These are phyloP conservation scores for Venturia canescens DNA, from an alignment of 1,140 invertebrate genomes.

Conservation along the genomic window DNA sequence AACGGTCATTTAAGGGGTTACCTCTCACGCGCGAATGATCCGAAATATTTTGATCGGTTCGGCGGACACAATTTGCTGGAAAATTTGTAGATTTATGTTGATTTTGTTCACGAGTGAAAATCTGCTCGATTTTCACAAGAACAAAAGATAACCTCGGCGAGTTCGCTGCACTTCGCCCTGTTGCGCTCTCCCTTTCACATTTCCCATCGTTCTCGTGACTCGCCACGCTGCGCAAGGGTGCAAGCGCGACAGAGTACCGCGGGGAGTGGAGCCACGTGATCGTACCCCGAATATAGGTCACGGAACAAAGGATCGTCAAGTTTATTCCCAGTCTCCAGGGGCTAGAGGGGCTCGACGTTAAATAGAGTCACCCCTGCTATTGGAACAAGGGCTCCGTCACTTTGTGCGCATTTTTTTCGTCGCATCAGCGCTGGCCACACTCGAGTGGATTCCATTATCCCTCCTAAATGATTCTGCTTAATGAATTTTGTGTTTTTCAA, in stretches of 20 bases:
- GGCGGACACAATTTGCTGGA: too few relatives aligned
- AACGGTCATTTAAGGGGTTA: too few relatives aligned
- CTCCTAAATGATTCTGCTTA: not conserved
- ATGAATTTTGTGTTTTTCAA: not conserved
- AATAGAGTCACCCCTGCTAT: slow-evolving; percentile 27
- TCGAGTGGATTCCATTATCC: slow-evolving; percentile 19
- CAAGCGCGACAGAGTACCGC: not conserved
- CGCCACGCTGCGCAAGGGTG: slow-evolving; percentile 22
- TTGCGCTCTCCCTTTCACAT: slow-evolving; percentile 6
- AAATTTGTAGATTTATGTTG: too few relatives aligned
- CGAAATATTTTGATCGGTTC: too few relatives aligned
- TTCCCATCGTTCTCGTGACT: not conserved
- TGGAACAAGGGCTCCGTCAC: slow-evolving; percentile 14
- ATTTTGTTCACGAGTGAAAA: not conserved
- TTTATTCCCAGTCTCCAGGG: slow-evolving; percentile 26
- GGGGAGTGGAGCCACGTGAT: not conserved
- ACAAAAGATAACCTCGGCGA: not conserved
- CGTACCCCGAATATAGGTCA: slow-evolving; percentile 33
- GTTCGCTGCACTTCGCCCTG: slow-evolving; percentile 17
- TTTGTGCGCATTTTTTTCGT: slow-evolving; percentile 28
- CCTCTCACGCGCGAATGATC: too few relatives aligned
- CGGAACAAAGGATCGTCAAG: slow-evolving; percentile 35
- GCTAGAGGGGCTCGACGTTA: slow-evolving; percentile 20
- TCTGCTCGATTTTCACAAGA: not conserved
- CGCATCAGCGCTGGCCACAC: slow-evolving; percentile 11